Evolutionary conservation across 2,888 invertebrate genomes (phyloP).

Genomic region (Mythimna lalbum): DNA sequence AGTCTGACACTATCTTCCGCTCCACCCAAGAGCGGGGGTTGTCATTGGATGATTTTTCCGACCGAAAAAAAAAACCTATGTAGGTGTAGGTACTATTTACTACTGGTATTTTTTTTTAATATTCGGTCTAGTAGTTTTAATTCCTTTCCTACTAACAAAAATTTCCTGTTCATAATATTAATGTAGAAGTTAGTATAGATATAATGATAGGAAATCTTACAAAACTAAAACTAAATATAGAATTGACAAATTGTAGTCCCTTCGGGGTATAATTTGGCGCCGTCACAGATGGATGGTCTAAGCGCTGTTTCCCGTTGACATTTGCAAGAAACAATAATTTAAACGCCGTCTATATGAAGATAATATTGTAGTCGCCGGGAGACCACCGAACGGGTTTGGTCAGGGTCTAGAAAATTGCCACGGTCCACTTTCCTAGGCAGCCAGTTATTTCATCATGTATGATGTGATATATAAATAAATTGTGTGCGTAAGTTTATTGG

Average conservation of each 20-base stretch:
- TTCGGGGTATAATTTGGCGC: constrained; percentile 37
- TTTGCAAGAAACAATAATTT: constrained; percentile 45
- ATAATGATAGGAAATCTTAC: constrained; percentile 31
- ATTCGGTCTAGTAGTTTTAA: no score
- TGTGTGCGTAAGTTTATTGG: constrained; percentile 2
- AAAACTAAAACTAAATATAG: constrained; percentile 29
- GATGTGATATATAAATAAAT: constrained; percentile 6
- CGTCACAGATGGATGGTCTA: constrained; percentile 27
- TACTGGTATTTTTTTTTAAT: no score
- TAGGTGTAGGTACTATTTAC: no score
- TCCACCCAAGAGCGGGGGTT: no score
- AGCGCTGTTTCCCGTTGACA: constrained; percentile 42
- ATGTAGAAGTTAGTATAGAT: background rate
- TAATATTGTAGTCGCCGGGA: constrained; percentile 18
- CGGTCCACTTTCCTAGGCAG: constrained; percentile 34
- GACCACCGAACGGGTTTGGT: constrained; percentile 44
- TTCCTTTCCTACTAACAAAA: no score
- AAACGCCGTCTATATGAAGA: constrained; percentile 27
- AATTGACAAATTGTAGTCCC: constrained; percentile 26
- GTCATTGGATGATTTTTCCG: no score
- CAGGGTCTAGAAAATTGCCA: constrained; percentile 45
- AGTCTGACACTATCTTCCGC: no score
- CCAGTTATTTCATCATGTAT: constrained; percentile 3
- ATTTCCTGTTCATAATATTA: no score
- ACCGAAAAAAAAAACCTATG: no score